Evolutionary conservation across 2,797 vertebrate genomes (phyloP), one percentile per base, ranked within the genome.

Genomic region (Sebastes kiyomatsui): DNA sequence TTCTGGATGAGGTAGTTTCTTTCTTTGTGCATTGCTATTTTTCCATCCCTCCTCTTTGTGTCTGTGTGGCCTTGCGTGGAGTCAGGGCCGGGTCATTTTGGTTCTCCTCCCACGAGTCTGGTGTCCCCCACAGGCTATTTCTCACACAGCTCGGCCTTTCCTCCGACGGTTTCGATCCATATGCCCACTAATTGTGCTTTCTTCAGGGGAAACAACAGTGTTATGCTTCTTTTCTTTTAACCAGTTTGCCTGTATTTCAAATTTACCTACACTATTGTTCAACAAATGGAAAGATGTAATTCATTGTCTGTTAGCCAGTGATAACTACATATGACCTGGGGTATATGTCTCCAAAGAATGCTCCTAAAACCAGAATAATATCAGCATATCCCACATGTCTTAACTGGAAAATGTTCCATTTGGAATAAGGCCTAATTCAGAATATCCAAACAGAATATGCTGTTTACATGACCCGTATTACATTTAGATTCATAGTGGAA

Each of bases 1-100:
- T 72, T 72, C 59, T 25, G 25, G 33, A 61, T 75, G 72, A 84
- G 62, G 38, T 62, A 14, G 32, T 80, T 74, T 88, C 78, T 81
- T 67, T 80, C 23, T 83, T 77, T 82, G 32, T 60, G 35, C 54
- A 3, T 54, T 69, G 64, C 65, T 75, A 16, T 72, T 79, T 88
- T 81, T 69, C 52, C 49, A 65, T n/a, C 46, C 68, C 32, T 74
- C 13, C 25, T 75, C 27, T 32, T 56, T 74, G 70, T 42, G 55
- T 81, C 59, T 85, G 84, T 87, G 81, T 82, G 84, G 81, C 81
- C 71, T 25, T 28, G 42, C 28, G 3, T 30, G 42, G 73, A 85
- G 79, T 86, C 80, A 81, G 46, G 68, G 35, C 73, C 4, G 3
- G 82, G 84, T 87, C 87, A 80, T 72, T 88, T 54, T 35, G 4